Evolutionary conservation across 2,797 vertebrate species (phyloP).

Genomic region (Cynopterus sphinx): DNA sequence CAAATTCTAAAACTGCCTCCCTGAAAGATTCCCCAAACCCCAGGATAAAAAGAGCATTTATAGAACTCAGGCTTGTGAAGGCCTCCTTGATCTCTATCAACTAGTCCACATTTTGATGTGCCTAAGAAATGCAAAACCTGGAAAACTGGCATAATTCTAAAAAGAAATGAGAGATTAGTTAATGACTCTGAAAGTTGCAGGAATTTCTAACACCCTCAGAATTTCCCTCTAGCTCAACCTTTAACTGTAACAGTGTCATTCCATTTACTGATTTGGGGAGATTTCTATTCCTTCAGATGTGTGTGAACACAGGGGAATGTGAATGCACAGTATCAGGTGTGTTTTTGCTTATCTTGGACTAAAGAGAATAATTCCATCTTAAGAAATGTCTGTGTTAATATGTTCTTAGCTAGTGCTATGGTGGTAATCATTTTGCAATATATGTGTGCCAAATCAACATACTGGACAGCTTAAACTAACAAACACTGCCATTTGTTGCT

Average conservation of each 20-base stretch:
- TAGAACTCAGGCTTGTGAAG: background rate
- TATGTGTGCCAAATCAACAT: background rate
- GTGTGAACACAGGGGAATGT: background rate
- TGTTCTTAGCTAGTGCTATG: background rate
- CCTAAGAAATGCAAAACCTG: background rate
- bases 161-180: background rate
- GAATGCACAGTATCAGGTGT: background rate
- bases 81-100: background rate
- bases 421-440: background rate
- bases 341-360: background rate
- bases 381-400: background rate
- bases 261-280: background rate
- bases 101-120: background rate
- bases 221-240: background rate
- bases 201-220: background rate
- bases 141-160: background rate
- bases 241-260: background rate
- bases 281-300: background rate
- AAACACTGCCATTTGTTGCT: background rate
- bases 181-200: background rate
- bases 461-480: background rate
- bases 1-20: background rate
- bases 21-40: background rate
- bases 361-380: background rate
- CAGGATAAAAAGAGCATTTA: background rate